Base-by-base conservation (phyloP, 2,113 vertebrate species). In the Protobothrops flavoviridis region DNA sequence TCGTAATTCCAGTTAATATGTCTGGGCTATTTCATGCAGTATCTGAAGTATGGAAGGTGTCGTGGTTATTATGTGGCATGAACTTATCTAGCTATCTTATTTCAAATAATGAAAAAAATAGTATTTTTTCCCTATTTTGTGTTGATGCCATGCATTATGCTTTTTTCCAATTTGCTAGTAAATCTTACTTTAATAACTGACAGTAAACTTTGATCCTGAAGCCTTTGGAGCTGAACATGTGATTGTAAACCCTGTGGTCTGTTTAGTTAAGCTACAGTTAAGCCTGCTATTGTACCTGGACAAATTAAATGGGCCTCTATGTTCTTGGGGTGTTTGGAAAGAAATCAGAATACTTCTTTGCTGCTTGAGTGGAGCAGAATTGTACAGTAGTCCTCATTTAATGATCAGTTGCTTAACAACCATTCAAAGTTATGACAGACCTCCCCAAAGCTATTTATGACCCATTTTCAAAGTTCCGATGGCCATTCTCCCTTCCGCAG, bases 91-190 rank as follows among this genome's bases (percentile, higher is more conserved):
- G 91, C 90, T 15, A 53, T 92, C 59, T 26, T 4, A 4, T 64
- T 93, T 95, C 95, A 33, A 39, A 50, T 53, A 69, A 3, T 24
- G 89, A 85, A 48, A 94, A 50, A 61, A 53, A 55, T 20, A 33
- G n/a, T 81, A 43, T 43, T 43, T 39, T 39, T 21, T 21, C 11
- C 15, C 33, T 7, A 23, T 43, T 81, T 81, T 81, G 74, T 81
- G 7, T 43, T 9, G 17, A 39, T 33, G 74, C 74, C 74, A 43
- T 43, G 17, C 20, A 43, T 81, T 43, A 9, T 43, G 17, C 12
- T 88, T 55, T 92, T 92, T 61, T 33, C 24, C 88, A 87, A 94
- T 89, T 93, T 95, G 93, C 94, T 59, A 94, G 81, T 91, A 94
- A 48, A 50, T 43, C 5, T 64, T 87, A 55, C 55, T 64, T 29